phyloP scores from a whole-genome alignment of 2,888 invertebrate species.

The Ferrisia virgata region DNA sequence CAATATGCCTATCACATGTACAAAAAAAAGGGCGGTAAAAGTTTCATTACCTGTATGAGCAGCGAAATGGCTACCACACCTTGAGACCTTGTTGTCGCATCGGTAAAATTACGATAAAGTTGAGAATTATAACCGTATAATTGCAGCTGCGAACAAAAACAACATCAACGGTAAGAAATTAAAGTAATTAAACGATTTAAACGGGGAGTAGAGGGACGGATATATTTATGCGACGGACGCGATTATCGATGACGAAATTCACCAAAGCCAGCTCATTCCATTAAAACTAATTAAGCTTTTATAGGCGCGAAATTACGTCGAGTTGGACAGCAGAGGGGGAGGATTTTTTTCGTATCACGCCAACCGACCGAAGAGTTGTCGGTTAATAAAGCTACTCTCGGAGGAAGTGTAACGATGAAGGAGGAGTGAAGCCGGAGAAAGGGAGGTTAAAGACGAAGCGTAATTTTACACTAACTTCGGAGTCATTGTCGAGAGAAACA shows the following conservation, averaged over 20 bases:
- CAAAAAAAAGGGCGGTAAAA: neutral
- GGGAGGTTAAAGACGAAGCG: neutral
- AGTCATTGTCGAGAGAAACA: constrained; percentile 35
- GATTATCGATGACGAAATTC: neutral
- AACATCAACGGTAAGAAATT: neutral
- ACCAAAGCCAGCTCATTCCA: neutral
- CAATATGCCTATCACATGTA: neutral
- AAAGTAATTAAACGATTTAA: neutral
- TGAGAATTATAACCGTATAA: constrained; percentile 98
- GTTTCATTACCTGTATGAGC: constrained; percentile 74
- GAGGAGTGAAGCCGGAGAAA: neutral
- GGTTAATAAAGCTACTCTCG: constrained; percentile 21
- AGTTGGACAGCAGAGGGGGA: neutral
- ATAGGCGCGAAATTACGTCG: neutral
- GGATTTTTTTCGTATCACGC: neutral
- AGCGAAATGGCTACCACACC: constrained; percentile 93
- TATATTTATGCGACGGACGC: neutral
- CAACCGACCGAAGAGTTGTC: neutral
- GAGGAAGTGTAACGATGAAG: neutral
- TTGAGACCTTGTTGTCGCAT: constrained; percentile 88
- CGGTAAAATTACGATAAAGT: constrained; percentile 92
- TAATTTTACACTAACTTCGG: constrained; percentile 14
- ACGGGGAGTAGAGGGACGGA: too few species aligned
- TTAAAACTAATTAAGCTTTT: constrained; percentile 28
- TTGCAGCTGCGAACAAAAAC: constrained; percentile 70